phyloP scores from a whole-genome alignment of 1,140 invertebrate species.

The Phenacoccus solenopsis region DNA sequence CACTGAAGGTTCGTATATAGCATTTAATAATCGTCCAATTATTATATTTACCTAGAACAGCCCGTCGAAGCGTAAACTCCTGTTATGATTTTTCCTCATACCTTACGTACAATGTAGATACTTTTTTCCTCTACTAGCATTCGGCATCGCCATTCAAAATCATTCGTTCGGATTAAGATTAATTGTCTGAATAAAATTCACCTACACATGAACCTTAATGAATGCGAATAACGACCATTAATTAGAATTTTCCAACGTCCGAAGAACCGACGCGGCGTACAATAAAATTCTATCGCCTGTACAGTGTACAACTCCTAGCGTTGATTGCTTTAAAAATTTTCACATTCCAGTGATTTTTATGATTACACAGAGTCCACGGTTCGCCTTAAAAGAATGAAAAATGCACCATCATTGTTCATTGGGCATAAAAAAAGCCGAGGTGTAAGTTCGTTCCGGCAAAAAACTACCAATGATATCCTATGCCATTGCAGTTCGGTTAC shows the following conservation, averaged over 20 bases:
- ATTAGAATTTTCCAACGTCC: neutral
- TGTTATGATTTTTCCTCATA: too few relatives aligned
- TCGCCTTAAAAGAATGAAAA: neutral
- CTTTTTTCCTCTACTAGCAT: neutral
- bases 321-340: conserved; percentile 13
- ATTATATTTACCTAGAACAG: too few relatives aligned
- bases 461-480: conserved; percentile 7
- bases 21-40: too few relatives aligned
- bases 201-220: neutral
- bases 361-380: neutral
- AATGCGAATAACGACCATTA: neutral
- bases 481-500: neutral
- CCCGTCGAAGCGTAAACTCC: too few relatives aligned
- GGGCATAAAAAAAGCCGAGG: conserved; percentile 8
- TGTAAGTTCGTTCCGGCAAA: neutral
- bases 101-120: too few relatives aligned
- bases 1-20: too few relatives aligned
- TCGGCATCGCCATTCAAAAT: neutral
- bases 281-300: neutral
- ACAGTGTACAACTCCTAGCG: neutral
- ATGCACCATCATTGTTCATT: conserved; percentile 14
- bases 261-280: neutral
- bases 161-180: neutral
- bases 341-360: conserved; percentile 16
- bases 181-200: neutral